These are phyloP conservation scores for Trididemnum nubilum DNA, from an alignment of 23 tunicate species.

Conservation along the genomic window DNA sequence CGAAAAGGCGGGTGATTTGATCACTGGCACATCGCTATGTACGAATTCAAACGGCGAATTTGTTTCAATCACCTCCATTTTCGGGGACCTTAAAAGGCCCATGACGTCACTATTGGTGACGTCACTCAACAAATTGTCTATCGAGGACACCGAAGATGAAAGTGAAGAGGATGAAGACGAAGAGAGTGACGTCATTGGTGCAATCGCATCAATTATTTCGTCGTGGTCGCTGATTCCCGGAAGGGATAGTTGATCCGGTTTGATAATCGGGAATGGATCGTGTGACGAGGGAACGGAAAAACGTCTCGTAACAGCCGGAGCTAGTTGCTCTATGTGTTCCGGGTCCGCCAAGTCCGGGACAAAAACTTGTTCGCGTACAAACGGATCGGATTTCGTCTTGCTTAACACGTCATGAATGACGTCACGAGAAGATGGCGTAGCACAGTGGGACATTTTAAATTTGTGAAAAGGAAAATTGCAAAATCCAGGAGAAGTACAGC, in stretches of 20 bases:
- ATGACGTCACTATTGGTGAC: constrained; percentile 54
- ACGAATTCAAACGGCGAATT: constrained; percentile 1
- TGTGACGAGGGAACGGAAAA: constrained; percentile 42
- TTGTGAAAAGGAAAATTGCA: constrained; percentile 96
- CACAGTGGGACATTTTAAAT: constrained; percentile 27
- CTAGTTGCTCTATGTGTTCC: constrained; percentile 13
- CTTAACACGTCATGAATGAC: constrained; percentile 30
- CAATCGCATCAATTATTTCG: constrained; percentile 47
- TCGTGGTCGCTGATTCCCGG: constrained; percentile 41
- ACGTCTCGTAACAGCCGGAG: constrained; percentile 19
- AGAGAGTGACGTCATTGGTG: constrained; percentile 61
- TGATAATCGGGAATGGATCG: constrained; percentile 56
- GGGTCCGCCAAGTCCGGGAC: constrained; percentile 61
- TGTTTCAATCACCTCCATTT: constrained; percentile 37
- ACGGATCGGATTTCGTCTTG: constrained; percentile 45
- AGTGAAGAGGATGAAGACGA: constrained; percentile 51
- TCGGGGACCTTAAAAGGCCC: constrained; percentile 47
- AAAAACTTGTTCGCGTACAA: constrained; percentile 72
- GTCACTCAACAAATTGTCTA: constrained; percentile 49
- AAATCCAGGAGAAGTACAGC: constrained; percentile 94
- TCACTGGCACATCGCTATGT: background rate
- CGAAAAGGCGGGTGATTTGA: constrained; percentile 30
- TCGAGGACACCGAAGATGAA: constrained; percentile 62
- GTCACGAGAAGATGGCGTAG: background rate
- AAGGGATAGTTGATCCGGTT: constrained; percentile 55